phyloP scores from a whole-genome alignment of 2,888 invertebrate species.

The Ellobium chinense region DNA sequence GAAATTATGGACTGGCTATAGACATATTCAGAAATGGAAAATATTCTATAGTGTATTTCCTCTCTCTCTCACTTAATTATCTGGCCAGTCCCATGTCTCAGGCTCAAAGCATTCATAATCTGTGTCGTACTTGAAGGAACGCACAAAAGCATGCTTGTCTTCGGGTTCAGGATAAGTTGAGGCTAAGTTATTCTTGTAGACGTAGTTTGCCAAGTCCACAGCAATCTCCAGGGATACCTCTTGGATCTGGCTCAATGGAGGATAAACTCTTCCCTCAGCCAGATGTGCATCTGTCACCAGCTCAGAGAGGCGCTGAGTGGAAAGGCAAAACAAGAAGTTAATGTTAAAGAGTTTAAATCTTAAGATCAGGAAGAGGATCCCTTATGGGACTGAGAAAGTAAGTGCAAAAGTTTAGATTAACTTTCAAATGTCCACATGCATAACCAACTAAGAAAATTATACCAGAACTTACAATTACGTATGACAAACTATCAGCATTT shows the following conservation, averaged over 20 bases:
- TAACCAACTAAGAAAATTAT: too few species aligned
- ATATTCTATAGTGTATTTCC: too few species aligned
- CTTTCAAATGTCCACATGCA: too few species aligned
- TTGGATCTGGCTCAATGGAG: conserved; percentile 90
- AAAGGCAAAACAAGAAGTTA: not conserved
- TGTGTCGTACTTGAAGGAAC: conserved; percentile 67
- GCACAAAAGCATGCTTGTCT: conserved; percentile 81
- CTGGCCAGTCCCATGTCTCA: conserved; percentile 80
- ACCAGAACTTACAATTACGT: too few species aligned
- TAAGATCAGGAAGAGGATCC: too few species aligned
- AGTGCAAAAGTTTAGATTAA: too few species aligned
- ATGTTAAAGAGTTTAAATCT: too few species aligned
- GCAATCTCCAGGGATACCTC: conserved; percentile 94
- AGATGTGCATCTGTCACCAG: conserved; percentile 90
- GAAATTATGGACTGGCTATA: too few species aligned
- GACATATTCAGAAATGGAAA: too few species aligned
- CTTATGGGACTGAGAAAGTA: too few species aligned
- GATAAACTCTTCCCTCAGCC: conserved; percentile 92
- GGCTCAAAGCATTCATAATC: conserved; percentile 80
- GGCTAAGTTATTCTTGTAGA: conserved; percentile 83
- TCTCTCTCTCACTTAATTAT: conserved; percentile 10
- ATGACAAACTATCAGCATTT: too few species aligned
- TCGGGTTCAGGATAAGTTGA: conserved; percentile 81
- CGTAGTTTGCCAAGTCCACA: conserved; percentile 87
- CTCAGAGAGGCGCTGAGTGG: conserved; percentile 86